Evolutionary conservation across 2,113 vertebrate genomes (phyloP).

Genomic region (Apus apus): DNA sequence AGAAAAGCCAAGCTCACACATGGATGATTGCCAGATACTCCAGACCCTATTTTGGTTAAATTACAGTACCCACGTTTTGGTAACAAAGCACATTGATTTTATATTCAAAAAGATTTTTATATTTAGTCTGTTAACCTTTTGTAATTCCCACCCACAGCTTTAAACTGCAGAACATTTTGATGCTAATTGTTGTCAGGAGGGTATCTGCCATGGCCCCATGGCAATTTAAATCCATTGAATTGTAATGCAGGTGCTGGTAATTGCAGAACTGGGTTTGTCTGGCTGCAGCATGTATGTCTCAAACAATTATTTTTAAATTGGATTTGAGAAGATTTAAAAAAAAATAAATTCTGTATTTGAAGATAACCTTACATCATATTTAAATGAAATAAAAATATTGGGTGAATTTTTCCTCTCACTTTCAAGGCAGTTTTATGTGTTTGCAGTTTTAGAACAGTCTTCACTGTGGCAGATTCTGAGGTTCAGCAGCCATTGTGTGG

Average conservation of each 20-base stretch:
- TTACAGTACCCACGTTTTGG: slow-evolving; percentile 73
- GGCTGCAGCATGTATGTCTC: slow-evolving; percentile 17
- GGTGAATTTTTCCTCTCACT: background rate
- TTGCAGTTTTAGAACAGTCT: background rate
- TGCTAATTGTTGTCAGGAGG: slow-evolving; percentile 75
- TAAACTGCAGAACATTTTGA: slow-evolving; percentile 62
- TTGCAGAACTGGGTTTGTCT: slow-evolving; percentile 52
- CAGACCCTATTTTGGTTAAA: slow-evolving; percentile 74
- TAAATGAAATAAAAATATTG: background rate
- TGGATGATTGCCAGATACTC: slow-evolving; percentile 70
- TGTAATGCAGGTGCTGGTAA: slow-evolving; percentile 73
- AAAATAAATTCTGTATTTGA: background rate
- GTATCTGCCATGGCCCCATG: slow-evolving; percentile 69
- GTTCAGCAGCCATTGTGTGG: background rate
- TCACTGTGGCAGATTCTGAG: background rate
- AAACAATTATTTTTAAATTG: slow-evolving; percentile 53
- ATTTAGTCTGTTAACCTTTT: slow-evolving; percentile 82
- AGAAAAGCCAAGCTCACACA: slow-evolving; percentile 48
- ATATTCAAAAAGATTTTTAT: slow-evolving; percentile 79
- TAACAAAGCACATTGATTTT: slow-evolving; percentile 78
- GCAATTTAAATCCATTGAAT: slow-evolving; percentile 70
- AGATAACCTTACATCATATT: background rate
- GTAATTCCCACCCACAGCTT: slow-evolving; percentile 77
- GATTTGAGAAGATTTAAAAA: slow-evolving; percentile 27
- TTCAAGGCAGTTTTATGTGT: background rate